Evolutionary conservation across 2,888 invertebrate genomes (phyloP), one percentile per base, ranked within the genome.

Genomic region (Callyntrura guangdongensis): DNA sequence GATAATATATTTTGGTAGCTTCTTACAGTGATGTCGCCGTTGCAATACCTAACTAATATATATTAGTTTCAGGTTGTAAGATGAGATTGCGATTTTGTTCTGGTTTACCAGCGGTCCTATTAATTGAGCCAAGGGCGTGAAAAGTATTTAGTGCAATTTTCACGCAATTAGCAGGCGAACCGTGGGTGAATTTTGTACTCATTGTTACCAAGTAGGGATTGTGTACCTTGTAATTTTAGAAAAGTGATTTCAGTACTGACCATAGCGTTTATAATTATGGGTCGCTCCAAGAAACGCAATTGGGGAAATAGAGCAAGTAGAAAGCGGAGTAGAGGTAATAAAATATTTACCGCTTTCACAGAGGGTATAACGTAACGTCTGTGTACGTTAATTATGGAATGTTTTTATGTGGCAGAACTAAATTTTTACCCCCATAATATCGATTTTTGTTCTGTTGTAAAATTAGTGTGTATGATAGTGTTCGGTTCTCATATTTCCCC

Each of bases 121-220:
- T 86, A 90, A 85, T 90, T 86, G 85, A 90, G 85, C 86, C 90
- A 90, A 90, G 90, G 90, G 90, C 90, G 90, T 90, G 81, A 72
- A 59, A 88, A 82, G 56, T 72, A 82, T 88, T 88, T 85, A 47
- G 59, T 45, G 12, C 79, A 77, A 67, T 77, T 47, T 47, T 77
- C 14, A 69, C 45, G 20, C 9, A 74, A 85, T 85, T 85, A 56
- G 14, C n/a, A 27, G 27, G 17, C 27, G 61, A 20, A 20, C 6
- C 49, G 27, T 11, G 11, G 6, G 20, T 20, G 61, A 20, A 12
- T 45, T 27, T 27, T 9, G n/a, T 22, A 12, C 67, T 74, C 36
- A 36, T 74, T 49, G 20, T 20, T 45, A 22, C 53, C 17, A 56
- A 12, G 27, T 14, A 36, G 61, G 20, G 64, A 9, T 36, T 36